Conservation (phyloP, 2,888 invertebrate genomes). For the Caenorhabditis sp. region DNA sequence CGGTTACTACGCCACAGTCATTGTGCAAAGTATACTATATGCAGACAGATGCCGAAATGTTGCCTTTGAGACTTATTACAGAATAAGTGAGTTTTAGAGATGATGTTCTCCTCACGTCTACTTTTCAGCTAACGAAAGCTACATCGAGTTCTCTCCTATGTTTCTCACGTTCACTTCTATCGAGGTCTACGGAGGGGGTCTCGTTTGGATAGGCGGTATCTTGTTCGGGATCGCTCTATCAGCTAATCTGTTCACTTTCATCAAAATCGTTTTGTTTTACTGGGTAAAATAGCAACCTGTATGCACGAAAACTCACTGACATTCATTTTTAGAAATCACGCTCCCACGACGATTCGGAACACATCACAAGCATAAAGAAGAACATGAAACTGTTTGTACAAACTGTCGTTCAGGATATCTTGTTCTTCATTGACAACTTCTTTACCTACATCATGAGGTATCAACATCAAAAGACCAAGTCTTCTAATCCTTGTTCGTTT, state of each 20-base stretch:
- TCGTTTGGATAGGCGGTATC: not conserved
- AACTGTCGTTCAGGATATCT: constrained; percentile 39
- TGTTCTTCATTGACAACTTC: constrained; percentile 42
- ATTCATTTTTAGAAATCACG: constrained; percentile 19
- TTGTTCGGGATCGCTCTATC: constrained; percentile 19
- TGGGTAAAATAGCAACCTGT: constrained; percentile 4
- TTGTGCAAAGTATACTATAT: constrained; percentile 3
- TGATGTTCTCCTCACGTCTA: not conserved
- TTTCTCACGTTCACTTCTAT: constrained; percentile 34
- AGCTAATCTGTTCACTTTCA: constrained; percentile 33
- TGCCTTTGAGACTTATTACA: constrained; percentile 11
- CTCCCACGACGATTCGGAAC: not conserved
- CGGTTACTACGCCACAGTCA: constrained; percentile 5
- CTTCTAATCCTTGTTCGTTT: not conserved
- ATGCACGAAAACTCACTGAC: not conserved
- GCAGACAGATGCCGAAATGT: constrained; percentile 6
- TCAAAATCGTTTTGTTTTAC: constrained; percentile 26
- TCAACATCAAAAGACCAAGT: not conserved
- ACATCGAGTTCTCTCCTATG: constrained; percentile 24
- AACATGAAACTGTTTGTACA: constrained; percentile 39
- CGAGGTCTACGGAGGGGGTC: constrained; percentile 5
- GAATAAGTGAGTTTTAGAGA: constrained; percentile 1
- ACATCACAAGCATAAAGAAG: constrained; percentile 1
- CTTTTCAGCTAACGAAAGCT: not conserved
- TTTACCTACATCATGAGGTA: constrained; percentile 32